Evolutionary conservation across 2,113 vertebrate species (phyloP).

Genomic region (Zapornia atra): DNA sequence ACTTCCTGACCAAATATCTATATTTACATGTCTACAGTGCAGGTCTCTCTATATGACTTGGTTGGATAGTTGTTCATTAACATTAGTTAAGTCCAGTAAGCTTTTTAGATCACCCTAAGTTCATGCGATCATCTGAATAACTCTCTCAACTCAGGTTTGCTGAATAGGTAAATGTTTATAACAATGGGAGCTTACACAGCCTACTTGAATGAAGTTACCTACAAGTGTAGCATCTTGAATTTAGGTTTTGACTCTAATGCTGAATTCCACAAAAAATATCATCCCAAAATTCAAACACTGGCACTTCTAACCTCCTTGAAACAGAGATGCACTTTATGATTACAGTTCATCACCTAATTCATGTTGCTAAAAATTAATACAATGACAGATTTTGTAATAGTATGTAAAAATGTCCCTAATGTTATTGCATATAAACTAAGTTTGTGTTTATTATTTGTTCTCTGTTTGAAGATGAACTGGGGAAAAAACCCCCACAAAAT

Average conservation of each 20-base stretch:
- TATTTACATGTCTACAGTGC: background rate
- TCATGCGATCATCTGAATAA: background rate
- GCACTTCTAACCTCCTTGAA: background rate
- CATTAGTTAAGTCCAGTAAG: background rate
- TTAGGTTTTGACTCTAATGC: background rate
- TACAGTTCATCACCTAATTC: background rate
- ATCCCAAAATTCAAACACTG: background rate
- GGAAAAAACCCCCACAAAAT: background rate
- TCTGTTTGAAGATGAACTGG: background rate
- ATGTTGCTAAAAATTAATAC: background rate
- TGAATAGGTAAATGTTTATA: background rate
- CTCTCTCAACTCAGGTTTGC: background rate
- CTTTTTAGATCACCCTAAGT: background rate
- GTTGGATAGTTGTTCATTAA: background rate
- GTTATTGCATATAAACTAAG: background rate
- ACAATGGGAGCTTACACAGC: background rate
- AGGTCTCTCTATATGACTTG: background rate
- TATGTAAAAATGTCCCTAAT: background rate
- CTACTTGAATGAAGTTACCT: background rate
- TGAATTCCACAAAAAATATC: background rate
- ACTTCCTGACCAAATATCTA: background rate
- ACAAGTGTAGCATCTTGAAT: background rate
- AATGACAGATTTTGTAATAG: background rate
- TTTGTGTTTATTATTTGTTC: background rate
- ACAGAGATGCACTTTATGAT: background rate